Evolutionary conservation across 2,113 vertebrate genomes (phyloP), one percentile per base, ranked within the genome.

Genomic region (Amblyornis subalaris): DNA sequence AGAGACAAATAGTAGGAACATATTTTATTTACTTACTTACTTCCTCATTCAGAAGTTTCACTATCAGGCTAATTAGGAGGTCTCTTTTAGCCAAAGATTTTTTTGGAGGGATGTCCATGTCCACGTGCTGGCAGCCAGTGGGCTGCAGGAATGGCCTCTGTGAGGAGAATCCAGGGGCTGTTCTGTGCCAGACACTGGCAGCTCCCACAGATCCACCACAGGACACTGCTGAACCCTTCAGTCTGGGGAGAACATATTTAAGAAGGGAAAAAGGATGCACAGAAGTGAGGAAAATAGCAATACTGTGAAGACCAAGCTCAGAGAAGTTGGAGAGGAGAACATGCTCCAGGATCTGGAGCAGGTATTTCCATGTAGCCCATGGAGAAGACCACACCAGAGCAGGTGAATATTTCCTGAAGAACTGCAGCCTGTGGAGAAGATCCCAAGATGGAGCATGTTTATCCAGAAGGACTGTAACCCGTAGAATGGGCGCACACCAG

Each of bases 401-500:
- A 79, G 10, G 3, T n/a, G n/a, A 24, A 4, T 57, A 45, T 45
- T 54, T 89, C n/a, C 42, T 72, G 44, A 76, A 26, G 12, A 93
- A 57, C 2, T 26, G 19, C 29, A 89, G 24, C 12, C 35, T 3
- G 0, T 23, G 7, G 14, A 88, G 25, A 60, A 36, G 7, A 51
- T 4, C 7, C 22, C 33, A 60, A 54, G 31, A 18, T 8, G 54
- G 21, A 64, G 8, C 18, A 65, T 14, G 20, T 45, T 79, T 62
- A 36, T 64, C 35, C 8, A 19, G 12, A 66, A 85, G 33, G 38
- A 53, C 10, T 74, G 28, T 25, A 90, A 33, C 5, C 26, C 14
- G 35, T 4, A 25, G 10, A 67, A 15, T 33, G 3, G 23, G 38
- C 15, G 2, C 16, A 73, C 0, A 0, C 3, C 29, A 23, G 35